phyloP scores from a whole-genome alignment of 2,888 invertebrate genomes.

The Drosophila tanythrix region DNA sequence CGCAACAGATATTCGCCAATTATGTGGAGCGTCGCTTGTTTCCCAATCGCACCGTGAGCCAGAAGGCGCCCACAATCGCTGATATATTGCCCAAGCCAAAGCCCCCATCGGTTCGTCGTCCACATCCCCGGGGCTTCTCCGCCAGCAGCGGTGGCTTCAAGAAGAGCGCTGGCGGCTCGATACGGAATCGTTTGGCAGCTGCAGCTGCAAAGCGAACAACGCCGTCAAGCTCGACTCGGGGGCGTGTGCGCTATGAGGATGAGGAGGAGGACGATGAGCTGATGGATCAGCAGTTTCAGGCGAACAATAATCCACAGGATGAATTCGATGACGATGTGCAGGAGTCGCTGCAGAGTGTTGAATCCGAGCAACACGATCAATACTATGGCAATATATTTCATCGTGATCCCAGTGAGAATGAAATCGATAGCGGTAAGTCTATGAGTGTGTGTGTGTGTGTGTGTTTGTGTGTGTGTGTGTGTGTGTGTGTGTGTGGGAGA shows the following conservation, averaged over 20 bases:
- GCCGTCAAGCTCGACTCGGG: constrained; percentile 15
- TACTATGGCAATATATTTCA: constrained; percentile 86
- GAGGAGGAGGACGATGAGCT: constrained; percentile 49
- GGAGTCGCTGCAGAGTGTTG: constrained; percentile 87
- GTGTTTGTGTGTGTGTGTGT: too few relatives aligned
- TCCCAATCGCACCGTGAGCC: constrained; percentile 86
- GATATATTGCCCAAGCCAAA: constrained; percentile 87
- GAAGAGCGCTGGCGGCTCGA: constrained; percentile 56
- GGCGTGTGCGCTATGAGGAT: constrained; percentile 44
- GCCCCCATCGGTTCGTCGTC: constrained; percentile 59
- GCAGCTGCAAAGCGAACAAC: constrained; percentile 51
- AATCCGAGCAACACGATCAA: constrained; percentile 89
- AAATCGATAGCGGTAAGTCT: constrained; percentile 82
- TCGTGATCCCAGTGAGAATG: constrained; percentile 83
- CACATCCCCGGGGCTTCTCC: constrained; percentile 76
- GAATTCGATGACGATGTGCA: constrained; percentile 78
- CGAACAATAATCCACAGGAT: constrained; percentile 50
- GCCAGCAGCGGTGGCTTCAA: constrained; percentile 53
- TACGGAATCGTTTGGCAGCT: constrained; percentile 65
- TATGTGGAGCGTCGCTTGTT: constrained; percentile 90
- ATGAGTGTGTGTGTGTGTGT: neutral
- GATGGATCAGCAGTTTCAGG: constrained; percentile 48
- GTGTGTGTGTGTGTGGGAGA: too few relatives aligned
- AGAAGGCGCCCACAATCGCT: constrained; percentile 87
- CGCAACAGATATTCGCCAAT: constrained; percentile 90